These are phyloP conservation scores for Eupithecia vulgata DNA, from an alignment of 2,888 invertebrate species.

Conservation along the genomic window DNA sequence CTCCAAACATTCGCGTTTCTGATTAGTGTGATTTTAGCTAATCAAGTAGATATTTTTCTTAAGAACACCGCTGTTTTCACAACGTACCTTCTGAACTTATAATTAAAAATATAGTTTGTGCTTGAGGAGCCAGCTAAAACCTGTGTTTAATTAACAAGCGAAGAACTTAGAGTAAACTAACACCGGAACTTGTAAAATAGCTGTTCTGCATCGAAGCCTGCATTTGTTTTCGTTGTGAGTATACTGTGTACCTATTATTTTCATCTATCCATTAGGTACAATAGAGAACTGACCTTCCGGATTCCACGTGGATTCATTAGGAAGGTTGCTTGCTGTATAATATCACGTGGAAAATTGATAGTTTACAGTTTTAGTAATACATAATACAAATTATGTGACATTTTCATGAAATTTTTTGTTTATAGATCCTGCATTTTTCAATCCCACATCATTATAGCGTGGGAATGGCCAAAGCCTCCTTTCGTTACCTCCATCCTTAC, in stretches of 20 bases:
- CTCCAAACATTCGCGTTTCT: too few relatives aligned
- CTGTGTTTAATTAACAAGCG: not conserved
- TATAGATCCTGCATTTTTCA: not conserved
- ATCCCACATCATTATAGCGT: not conserved
- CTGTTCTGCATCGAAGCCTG: too few relatives aligned
- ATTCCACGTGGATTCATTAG: not conserved
- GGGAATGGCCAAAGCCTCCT: too few relatives aligned
- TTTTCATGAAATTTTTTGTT: not conserved
- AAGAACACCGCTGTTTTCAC: too few relatives aligned
- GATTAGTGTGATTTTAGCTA: too few relatives aligned
- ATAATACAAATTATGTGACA: not conserved
- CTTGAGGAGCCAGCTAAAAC: too few relatives aligned
- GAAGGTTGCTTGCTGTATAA: not conserved
- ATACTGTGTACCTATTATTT: not conserved
- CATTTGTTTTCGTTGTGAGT: conserved; percentile 19
- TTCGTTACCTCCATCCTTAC: too few relatives aligned
- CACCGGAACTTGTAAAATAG: conserved; percentile 21
- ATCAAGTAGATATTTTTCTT: too few relatives aligned
- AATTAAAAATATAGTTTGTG: too few relatives aligned
- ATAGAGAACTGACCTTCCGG: conserved; percentile 2
- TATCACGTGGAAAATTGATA: not conserved
- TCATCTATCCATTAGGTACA: conserved; percentile 4
- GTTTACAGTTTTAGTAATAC: too few relatives aligned
- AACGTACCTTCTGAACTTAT: too few relatives aligned
- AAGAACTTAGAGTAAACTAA: not conserved